Evolutionary conservation across 2,888 invertebrate species (phyloP).

Genomic region (Drosophila picticornis): DNA sequence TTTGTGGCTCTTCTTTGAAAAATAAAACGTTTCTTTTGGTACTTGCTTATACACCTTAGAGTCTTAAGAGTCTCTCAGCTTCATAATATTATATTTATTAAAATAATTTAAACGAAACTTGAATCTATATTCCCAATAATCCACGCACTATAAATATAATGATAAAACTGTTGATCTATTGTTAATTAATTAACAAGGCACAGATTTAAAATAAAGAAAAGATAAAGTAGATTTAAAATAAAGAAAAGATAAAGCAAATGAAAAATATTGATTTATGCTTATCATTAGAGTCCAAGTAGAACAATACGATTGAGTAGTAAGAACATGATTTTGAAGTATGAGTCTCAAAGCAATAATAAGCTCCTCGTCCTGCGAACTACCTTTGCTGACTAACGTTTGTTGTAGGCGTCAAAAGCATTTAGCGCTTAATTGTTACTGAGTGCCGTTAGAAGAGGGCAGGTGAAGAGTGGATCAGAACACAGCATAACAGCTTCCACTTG

Average conservation of each 20-base stretch:
- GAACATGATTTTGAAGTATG: background rate
- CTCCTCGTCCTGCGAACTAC: too few species aligned
- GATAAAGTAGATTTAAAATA: too few species aligned
- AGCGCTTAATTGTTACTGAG: slow-evolving; percentile 50
- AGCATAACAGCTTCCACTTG: slow-evolving; percentile 15
- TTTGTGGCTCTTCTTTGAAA: too few species aligned
- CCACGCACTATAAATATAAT: too few species aligned
- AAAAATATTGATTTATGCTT: background rate
- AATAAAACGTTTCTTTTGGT: too few species aligned
- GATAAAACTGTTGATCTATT: too few species aligned
- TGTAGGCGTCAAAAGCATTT: slow-evolving; percentile 45
- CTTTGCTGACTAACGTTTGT: slow-evolving; percentile 13
- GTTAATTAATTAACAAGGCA: background rate
- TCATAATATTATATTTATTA: too few species aligned
- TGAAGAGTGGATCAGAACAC: background rate
- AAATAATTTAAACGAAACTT: too few species aligned
- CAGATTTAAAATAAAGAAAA: background rate
- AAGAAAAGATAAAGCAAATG: too few species aligned
- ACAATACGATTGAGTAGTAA: background rate
- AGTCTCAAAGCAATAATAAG: background rate
- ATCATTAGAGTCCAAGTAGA: background rate
- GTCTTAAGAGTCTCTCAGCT: too few species aligned
- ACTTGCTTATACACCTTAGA: too few species aligned
- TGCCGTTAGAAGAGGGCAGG: slow-evolving; percentile 24
- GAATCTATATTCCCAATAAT: too few species aligned